Conservation (phyloP, 2,797 vertebrate species). For the Acipenser oxyrinchus region DNA sequence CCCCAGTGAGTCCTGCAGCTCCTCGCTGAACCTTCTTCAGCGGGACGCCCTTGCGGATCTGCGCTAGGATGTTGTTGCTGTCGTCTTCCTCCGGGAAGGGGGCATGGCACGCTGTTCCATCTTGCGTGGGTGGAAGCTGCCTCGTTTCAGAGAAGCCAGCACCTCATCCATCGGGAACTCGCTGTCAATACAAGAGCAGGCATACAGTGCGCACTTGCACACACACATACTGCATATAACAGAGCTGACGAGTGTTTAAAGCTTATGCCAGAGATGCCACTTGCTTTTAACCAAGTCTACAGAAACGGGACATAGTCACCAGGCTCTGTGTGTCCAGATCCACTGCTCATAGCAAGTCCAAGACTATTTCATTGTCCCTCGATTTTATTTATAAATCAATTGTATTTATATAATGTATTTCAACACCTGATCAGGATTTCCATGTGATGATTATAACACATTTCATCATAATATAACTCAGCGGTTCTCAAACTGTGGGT, state of each 20-base stretch:
- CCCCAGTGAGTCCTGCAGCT: constrained; percentile 63
- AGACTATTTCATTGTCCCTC: too few species aligned
- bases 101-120: constrained; percentile 86
- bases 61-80: constrained; percentile 91
- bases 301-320: too few species aligned
- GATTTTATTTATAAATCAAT: too few species aligned
- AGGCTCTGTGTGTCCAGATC: too few species aligned
- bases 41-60: constrained; percentile 91
- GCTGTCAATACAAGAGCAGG: constrained; percentile 46
- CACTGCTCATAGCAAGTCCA: too few species aligned
- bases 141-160: constrained; percentile 88
- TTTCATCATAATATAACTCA: too few species aligned
- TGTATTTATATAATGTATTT: too few species aligned
- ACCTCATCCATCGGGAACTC: constrained; percentile 97
- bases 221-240: background rate
- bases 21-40: constrained; percentile 85
- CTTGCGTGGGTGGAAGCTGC: constrained; percentile 91
- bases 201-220: background rate
- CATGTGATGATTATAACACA: too few species aligned
- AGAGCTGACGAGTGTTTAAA: too few species aligned
- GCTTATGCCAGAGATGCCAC: background rate
- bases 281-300: background rate
- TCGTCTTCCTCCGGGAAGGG: constrained; percentile 87
- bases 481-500: too few species aligned
- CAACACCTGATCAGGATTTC: too few species aligned